Conservation (phyloP, 2,113 vertebrate genomes). For the Coryphaenoides rupestris region DNA sequence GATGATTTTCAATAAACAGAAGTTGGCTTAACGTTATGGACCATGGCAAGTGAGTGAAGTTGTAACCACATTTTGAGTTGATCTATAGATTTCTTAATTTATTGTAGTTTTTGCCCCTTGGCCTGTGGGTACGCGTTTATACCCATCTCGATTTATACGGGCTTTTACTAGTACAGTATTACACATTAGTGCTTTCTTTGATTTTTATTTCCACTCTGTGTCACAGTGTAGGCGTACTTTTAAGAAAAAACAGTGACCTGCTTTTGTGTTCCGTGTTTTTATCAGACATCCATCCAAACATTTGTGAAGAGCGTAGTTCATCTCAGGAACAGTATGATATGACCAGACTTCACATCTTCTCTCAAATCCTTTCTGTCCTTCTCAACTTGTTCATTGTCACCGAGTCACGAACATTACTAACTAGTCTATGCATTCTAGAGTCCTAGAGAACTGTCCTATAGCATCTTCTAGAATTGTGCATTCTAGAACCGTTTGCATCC, state of each 20-base stretch:
- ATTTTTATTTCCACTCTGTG: constrained; percentile 27
- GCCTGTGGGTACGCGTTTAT: background rate
- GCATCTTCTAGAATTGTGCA: too few species aligned
- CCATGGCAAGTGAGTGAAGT: background rate
- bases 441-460: too few species aligned
- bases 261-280: constrained; percentile 34
- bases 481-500: too few species aligned
- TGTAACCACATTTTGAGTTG: background rate
- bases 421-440: too few species aligned
- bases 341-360: constrained; percentile 45
- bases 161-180: constrained; percentile 18
- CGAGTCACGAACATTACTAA: background rate
- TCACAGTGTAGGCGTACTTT: constrained; percentile 27
- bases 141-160: constrained; percentile 6
- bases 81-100: background rate
- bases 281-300: constrained; percentile 75
- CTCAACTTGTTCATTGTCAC: too few species aligned
- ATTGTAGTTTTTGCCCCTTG: background rate
- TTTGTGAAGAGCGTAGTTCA: constrained; percentile 69
- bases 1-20: background rate
- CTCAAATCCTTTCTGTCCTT: constrained; percentile 24
- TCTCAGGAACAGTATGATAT: constrained; percentile 73
- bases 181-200: constrained; percentile 19
- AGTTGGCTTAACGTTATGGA: background rate
- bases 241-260: constrained; percentile 58